Percentiles rank a stretch among this genome's conserved stretches.
These are phyloP conservation scores for Lutjanus erythropterus DNA, from an alignment of 2,113 vertebrate species.

Conservation along the genomic window DNA sequence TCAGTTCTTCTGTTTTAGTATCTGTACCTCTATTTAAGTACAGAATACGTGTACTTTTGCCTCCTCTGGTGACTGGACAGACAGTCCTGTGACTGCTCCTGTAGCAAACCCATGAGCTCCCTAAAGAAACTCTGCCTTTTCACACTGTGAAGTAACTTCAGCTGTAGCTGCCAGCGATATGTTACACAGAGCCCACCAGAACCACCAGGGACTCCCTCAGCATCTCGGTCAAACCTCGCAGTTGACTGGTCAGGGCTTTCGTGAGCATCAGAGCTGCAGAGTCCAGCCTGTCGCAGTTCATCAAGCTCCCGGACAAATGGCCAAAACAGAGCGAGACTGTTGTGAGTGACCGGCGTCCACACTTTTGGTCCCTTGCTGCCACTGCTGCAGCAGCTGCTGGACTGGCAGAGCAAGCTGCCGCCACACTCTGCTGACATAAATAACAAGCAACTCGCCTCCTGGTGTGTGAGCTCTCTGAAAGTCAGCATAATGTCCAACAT, in stretches of 20 bases:
- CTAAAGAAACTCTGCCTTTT: not conserved
- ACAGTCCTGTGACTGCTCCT: not conserved
- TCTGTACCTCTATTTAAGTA: too few relatives aligned
- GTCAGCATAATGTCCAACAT: not conserved
- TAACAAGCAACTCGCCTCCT: not conserved
- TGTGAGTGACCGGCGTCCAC: not conserved
- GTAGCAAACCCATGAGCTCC: not conserved
- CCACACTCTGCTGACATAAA: slow-evolving; percentile 14
- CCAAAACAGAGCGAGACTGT: not conserved
- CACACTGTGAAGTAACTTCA: not conserved
- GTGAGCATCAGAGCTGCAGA: not conserved
- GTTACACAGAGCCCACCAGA: not conserved
- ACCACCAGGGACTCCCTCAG: slow-evolving; percentile 19
- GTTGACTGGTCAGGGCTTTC: slow-evolving; percentile 14
- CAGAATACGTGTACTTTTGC: too few relatives aligned
- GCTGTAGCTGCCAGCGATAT: slow-evolving; percentile 7
- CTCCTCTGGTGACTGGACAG: not conserved
- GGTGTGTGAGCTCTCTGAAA: slow-evolving; percentile 5
- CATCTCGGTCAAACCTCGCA: slow-evolving; percentile 24
- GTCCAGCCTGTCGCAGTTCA: not conserved
- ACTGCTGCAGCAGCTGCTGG: not conserved
- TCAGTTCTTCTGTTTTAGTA: too few relatives aligned
- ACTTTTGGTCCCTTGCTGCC: not conserved
- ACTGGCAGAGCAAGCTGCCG: not conserved
- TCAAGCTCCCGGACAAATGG: not conserved